These are phyloP conservation scores for Heliconius charithonia DNA, from an alignment of 2,888 invertebrate genomes.

Conservation along the genomic window DNA sequence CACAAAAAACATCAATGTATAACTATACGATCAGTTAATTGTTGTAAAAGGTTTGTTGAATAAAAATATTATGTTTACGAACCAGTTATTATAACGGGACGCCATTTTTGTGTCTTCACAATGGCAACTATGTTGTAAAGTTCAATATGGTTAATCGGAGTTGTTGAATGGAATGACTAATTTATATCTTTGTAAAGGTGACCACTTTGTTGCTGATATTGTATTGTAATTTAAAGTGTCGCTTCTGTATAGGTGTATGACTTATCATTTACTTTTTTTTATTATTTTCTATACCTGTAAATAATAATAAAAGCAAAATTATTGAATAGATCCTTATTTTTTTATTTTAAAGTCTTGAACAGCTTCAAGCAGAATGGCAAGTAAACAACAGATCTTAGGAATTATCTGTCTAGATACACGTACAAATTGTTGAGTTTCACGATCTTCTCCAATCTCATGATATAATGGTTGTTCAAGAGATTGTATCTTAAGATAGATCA, in stretches of 20 bases:
- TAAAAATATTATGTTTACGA: slow-evolving; percentile 37
- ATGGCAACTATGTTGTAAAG: slow-evolving; percentile 31
- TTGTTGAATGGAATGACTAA: slow-evolving; percentile 16
- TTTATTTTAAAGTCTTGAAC: neutral
- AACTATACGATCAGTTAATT: slow-evolving; percentile 8
- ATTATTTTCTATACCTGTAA: neutral
- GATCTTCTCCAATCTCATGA: slow-evolving; percentile 8
- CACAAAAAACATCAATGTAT: neutral
- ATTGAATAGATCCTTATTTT: too few species aligned
- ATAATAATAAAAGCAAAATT: neutral
- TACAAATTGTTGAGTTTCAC: slow-evolving; percentile 7
- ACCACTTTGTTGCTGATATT: neutral
- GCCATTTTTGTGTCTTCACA: slow-evolving; percentile 24
- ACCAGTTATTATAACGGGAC: slow-evolving; percentile 34
- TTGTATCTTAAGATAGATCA: slow-evolving; percentile 15
- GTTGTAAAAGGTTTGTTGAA: slow-evolving; percentile 33
- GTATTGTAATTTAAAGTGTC: neutral
- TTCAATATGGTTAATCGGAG: slow-evolving; percentile 12
- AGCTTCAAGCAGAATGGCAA: neutral
- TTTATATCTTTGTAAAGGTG: neutral
- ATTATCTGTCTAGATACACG: slow-evolving; percentile 5
- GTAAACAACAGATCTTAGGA: slow-evolving; percentile 1
- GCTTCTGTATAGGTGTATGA: neutral
- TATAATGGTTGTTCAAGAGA: slow-evolving; percentile 10
- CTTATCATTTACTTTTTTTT: neutral